A percentile compares a stretch with the other conserved stretches of the same genome.
phyloP scores from a whole-genome alignment of 2,797 vertebrate species.

The Cyclura pinguis region DNA sequence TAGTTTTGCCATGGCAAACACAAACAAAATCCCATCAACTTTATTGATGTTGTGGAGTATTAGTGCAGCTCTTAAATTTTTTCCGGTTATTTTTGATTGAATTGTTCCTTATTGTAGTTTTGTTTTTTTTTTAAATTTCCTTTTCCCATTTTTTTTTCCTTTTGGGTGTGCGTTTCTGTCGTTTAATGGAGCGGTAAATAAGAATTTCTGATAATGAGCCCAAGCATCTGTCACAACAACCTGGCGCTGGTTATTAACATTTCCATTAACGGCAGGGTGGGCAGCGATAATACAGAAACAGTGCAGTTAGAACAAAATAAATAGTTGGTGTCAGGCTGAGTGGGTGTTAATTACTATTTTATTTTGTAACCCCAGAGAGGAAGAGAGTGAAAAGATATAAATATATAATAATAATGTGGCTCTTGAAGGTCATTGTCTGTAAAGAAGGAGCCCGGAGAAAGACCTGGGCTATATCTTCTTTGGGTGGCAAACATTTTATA shows the following conservation, averaged over 20 bases:
- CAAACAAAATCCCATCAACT: conserved; percentile 74
- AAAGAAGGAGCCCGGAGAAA: conserved; percentile 58
- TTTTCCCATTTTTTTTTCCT: conserved; percentile 44
- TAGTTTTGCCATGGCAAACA: conserved; percentile 73
- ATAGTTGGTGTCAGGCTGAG: conserved; percentile 83
- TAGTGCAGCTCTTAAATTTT: conserved; percentile 83
- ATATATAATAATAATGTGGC: conserved; percentile 58
- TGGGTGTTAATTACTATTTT: conserved; percentile 84
- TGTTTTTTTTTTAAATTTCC: background rate
- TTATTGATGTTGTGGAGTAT: conserved; percentile 85
- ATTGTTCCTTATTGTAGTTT: conserved; percentile 74
- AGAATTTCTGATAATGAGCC: conserved; percentile 89
- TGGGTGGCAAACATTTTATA: conserved; percentile 23
- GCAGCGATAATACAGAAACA: conserved; percentile 80
- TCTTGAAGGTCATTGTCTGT: conserved; percentile 72
- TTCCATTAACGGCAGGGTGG: conserved; percentile 85
- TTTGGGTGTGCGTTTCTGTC: conserved; percentile 81
- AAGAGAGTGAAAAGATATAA: conserved; percentile 25
- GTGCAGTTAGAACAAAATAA: conserved; percentile 85
- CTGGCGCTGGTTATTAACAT: conserved; percentile 86
- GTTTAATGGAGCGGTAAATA: conserved; percentile 91
- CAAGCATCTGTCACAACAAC: conserved; percentile 86
- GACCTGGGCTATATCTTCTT: background rate
- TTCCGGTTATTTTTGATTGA: conserved; percentile 86
- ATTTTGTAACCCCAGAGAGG: conserved; percentile 69